These are phyloP conservation scores for Seladonia tumulorum DNA, from an alignment of 2,888 invertebrate genomes.

Conservation along the genomic window DNA sequence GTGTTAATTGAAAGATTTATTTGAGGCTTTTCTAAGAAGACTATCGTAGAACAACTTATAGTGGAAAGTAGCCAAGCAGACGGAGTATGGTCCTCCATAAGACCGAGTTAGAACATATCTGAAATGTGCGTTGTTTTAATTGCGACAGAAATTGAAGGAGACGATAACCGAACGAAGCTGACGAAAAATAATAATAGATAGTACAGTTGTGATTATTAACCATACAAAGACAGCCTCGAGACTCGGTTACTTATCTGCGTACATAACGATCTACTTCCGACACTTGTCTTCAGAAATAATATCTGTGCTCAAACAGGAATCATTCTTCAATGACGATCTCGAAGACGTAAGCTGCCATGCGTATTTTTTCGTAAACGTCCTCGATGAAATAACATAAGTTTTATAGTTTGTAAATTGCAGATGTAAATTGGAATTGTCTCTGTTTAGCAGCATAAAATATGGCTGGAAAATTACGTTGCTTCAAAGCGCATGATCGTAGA, in stretches of 20 bases:
- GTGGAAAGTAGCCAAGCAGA: not conserved
- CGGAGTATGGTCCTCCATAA: not conserved
- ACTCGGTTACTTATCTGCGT: slow-evolving; percentile 2
- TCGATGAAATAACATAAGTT: too few species aligned
- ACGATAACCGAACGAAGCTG: not conserved
- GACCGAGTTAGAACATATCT: not conserved
- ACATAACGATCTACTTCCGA: slow-evolving; percentile 7
- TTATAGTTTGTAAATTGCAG: too few species aligned
- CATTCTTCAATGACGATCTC: not conserved
- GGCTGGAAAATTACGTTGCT: not conserved
- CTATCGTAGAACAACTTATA: not conserved
- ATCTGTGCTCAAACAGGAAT: not conserved
- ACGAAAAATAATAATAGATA: slow-evolving; percentile 9
- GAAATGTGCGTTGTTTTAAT: not conserved
- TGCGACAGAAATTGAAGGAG: slow-evolving; percentile 2
- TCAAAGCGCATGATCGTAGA: not conserved
- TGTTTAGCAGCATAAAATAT: not conserved
- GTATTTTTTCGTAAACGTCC: not conserved
- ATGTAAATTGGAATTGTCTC: too few species aligned
- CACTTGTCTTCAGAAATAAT: not conserved
- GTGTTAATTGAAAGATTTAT: not conserved
- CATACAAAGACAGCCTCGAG: not conserved
- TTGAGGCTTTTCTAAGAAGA: not conserved
- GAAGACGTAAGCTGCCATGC: not conserved
- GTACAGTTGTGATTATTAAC: slow-evolving; percentile 7